Conservation (phyloP, 2,888 invertebrate species). For the Globia sparganii region DNA sequence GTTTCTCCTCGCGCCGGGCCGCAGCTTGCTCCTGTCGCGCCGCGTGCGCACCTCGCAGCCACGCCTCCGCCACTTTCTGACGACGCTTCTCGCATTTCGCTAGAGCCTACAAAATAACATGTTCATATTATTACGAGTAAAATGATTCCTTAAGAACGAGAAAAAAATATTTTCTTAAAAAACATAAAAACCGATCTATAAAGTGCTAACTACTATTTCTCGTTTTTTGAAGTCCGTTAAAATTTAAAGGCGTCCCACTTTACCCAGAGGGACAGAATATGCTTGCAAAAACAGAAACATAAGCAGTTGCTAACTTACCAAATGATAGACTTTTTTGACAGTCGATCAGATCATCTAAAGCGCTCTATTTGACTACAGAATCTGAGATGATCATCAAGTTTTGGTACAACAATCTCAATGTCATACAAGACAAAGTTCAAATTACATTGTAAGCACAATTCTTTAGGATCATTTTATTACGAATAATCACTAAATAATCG, state of each 20-base stretch:
- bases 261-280: neutral
- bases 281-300: neutral
- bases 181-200: neutral
- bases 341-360: neutral
- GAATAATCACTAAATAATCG: too few relatives aligned
- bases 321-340: neutral
- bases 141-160: neutral
- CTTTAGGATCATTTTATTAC: too few relatives aligned
- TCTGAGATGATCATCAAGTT: neutral
- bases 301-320: neutral
- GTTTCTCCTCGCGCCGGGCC: constrained; percentile 96
- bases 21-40: constrained; percentile 99
- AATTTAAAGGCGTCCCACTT: too few relatives aligned
- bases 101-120: constrained; percentile 92
- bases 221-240: neutral
- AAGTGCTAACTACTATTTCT: neutral
- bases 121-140: neutral
- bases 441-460: too few relatives aligned
- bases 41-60: constrained; percentile 98
- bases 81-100: constrained; percentile 98
- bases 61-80: constrained; percentile 97
- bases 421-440: too few relatives aligned
- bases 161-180: neutral
- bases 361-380: neutral
- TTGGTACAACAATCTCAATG: too few relatives aligned